These are phyloP conservation scores for Trichopoda pennipes DNA, from an alignment of 2,888 invertebrate genomes.

Conservation along the genomic window DNA sequence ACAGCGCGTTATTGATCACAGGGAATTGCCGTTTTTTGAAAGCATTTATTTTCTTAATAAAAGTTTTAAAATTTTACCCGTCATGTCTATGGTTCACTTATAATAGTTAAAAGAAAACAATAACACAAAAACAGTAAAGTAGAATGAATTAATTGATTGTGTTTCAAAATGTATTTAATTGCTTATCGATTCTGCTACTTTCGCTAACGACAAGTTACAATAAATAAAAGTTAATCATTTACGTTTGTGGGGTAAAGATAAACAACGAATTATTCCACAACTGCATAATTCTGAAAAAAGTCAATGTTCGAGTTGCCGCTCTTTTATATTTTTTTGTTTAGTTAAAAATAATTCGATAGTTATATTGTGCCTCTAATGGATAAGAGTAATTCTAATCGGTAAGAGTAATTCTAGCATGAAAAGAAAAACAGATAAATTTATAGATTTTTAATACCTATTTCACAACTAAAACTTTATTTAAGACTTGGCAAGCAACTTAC, in stretches of 20 bases:
- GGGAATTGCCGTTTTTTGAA: background rate
- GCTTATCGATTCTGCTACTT: slow-evolving; percentile 44
- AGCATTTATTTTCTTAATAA: background rate
- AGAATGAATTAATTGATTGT: slow-evolving; percentile 7
- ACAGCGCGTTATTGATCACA: slow-evolving; percentile 9
- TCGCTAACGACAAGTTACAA: slow-evolving; percentile 14
- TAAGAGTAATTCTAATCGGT: too few species aligned
- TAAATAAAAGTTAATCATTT: slow-evolving; percentile 10
- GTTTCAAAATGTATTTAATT: slow-evolving; percentile 25
- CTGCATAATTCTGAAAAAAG: too few species aligned
- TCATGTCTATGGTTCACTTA: slow-evolving; percentile 41
- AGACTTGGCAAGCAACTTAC: too few species aligned
- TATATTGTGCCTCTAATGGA: too few species aligned
- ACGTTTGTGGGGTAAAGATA: background rate
- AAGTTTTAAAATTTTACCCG: background rate
- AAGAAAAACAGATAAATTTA: too few species aligned
- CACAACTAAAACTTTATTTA: too few species aligned
- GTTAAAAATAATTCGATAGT: too few species aligned
- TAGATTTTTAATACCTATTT: too few species aligned
- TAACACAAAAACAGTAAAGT: background rate
- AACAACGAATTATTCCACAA: background rate
- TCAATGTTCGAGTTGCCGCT: too few species aligned
- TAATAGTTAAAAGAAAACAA: slow-evolving; percentile 11
- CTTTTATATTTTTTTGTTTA: too few species aligned
- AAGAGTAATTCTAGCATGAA: too few species aligned